Evolutionary conservation across 2,113 vertebrate species (phyloP).

Genomic region (Chinchilla lanigera): DNA sequence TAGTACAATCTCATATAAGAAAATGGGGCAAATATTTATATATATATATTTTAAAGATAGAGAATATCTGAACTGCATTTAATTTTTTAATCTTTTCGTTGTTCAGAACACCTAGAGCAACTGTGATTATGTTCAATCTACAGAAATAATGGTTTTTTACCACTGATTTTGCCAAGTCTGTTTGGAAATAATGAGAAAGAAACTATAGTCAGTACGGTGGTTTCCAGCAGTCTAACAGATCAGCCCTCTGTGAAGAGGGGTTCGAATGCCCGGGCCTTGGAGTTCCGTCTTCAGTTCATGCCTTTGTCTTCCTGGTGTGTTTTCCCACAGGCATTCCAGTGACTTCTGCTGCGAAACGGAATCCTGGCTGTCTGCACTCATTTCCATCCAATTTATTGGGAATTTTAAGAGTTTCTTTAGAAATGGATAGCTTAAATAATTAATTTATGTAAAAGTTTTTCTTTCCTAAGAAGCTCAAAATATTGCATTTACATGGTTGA

Average conservation of each 20-base stretch:
- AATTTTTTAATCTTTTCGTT: slow-evolving; percentile 30
- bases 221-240: slow-evolving; percentile 60
- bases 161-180: background rate
- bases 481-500: background rate
- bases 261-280: slow-evolving; percentile 17
- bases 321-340: slow-evolving; percentile 34
- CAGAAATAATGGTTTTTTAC: background rate
- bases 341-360: slow-evolving; percentile 57
- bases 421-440: slow-evolving; percentile 46
- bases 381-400: slow-evolving; percentile 28
- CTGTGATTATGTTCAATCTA: background rate
- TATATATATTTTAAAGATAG: slow-evolving; percentile 17
- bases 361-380: background rate
- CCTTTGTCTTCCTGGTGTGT: background rate
- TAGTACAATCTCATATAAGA: slow-evolving; percentile 37
- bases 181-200: slow-evolving; percentile 30
- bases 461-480: background rate
- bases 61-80: background rate
- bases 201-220: background rate
- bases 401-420: slow-evolving; percentile 63
- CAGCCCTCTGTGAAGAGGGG: background rate
- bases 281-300: background rate
- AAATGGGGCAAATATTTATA: background rate
- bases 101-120: background rate
- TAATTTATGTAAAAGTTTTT: slow-evolving; percentile 15